Evolutionary conservation across 2,797 vertebrate species (phyloP), one percentile per base, ranked within the genome.

Genomic region (Myripristis murdjan): DNA sequence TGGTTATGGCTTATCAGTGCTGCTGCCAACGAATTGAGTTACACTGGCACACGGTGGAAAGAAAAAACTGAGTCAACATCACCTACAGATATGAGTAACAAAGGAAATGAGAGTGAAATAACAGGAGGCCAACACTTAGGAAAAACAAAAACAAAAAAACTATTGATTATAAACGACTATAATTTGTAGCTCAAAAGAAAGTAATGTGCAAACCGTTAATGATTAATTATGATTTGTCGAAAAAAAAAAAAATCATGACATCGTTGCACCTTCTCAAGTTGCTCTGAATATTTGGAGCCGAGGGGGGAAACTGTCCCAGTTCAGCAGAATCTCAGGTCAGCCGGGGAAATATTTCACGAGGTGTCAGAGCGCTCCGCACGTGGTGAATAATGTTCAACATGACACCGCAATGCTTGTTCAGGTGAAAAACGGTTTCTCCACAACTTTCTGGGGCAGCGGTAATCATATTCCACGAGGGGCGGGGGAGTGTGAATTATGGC

Each of bases 391-490:
- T 94, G 92, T 86, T 81, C 91, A 53, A 92, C 89, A 87, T 92
- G 92, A 94, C 93, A 92, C 83, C 61, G 85, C 91, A 93, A 91
- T 91, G 93, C 92, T 93, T 92, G 92, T 93, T 93, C 92, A 90
- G 92, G 93, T 94, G 93, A 94, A 92, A 93, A 93, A 94, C 83
- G 84, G 87, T 88, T 92, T 87, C 88, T 83, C 59, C 77, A 37
- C 78, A 86, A 87, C 91, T 93, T 93, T 94, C 93, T 93, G 87
- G 93, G 92, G 87, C 93, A 94, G 89, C 72, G 73, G 89, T 93
- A 93, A 94, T 94, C 91, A 92, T 91, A 93, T 92, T 94, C 89
- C 81, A 83, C 80, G 77, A 68, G 69, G 70, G 75, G 74, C 60
- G 43, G 6, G 77, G 48, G 74, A 64, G 74, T 81, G 79, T 93